Base-by-base conservation (phyloP, 2,888 invertebrate species). In the Parnassius smintheus region DNA sequence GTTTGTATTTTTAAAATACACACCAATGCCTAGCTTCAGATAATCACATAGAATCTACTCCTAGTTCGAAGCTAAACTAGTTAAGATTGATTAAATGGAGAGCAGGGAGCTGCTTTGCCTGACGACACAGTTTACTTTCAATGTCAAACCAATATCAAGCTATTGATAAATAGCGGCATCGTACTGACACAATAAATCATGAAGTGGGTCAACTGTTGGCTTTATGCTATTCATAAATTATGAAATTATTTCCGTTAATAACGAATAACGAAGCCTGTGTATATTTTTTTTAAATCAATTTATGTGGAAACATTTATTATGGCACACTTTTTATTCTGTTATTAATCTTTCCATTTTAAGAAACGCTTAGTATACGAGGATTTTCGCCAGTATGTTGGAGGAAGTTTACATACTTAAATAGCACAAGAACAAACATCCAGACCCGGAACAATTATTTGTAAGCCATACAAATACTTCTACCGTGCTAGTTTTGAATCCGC, bases 81-180 rank as follows among this genome's bases (percentile, higher is more conserved):
- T 62, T 58, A 49, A 58, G 11, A 44, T 45, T 62, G 50, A 59
- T 59, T 59, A 59, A 50, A 59, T 65, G 64, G 60, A 50, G 66
- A 66, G 68, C 45, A 54, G 58, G 53, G 49, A 57, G 55, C 57
- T 48, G 44, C 35, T 55, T 49, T 13, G 49, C 49, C n/a, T 13
- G 49, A 12, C 45, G 62, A 45, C 59, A 62, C 41, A 62, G 49
- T 62, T 58, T 12, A 42, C 49, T 57, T 59, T 55, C 69, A 74
- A 73, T 74, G 74, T 71, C 71, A 73, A 68, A 72, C 66, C 71
- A 71, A 74, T 74, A 73, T 68, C 70, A 68, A 66, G 69, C 71
- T 70, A 71, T 73, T 73, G 72, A 65, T 66, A 68, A 72, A 73
- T 70, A 70, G 70, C 65, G 63, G 62, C 64, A 63, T 59, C 57